Conservation (phyloP, 2,888 invertebrate species). For the Colostygia pectinataria region DNA sequence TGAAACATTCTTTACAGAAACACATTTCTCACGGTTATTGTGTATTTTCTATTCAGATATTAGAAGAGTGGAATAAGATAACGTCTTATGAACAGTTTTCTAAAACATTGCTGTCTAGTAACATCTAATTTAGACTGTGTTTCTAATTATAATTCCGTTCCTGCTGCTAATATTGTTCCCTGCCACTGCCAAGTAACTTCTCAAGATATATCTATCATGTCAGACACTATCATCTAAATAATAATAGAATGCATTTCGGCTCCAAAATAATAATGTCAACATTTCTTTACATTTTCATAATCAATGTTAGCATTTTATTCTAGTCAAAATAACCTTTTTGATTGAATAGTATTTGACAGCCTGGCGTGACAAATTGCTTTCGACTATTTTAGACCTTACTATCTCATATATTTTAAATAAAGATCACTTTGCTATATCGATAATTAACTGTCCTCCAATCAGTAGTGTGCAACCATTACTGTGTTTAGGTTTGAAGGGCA, state of each 20-base stretch:
- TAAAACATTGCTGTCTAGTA: constrained; percentile 14
- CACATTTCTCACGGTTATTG: constrained; percentile 15
- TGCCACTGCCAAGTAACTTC: too few relatives aligned
- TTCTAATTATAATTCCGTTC: constrained; percentile 4
- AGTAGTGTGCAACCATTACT: too few relatives aligned
- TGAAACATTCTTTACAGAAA: constrained; percentile 5
- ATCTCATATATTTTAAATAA: too few relatives aligned
- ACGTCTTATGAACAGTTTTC: constrained; percentile 1
- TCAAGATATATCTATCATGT: too few relatives aligned
- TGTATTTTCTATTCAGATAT: constrained; percentile 9
- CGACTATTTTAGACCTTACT: constrained; percentile 14
- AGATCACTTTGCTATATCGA: too few relatives aligned
- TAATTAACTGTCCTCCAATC: too few relatives aligned
- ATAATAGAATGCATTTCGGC: too few relatives aligned
- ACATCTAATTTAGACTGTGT: background rate
- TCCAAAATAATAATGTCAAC: too few relatives aligned
- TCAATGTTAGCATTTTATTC: constrained; percentile 2
- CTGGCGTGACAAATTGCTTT: constrained; percentile 24
- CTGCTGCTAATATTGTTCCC: background rate
- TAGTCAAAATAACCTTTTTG: constrained; percentile 16
- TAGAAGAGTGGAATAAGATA: constrained; percentile 13
- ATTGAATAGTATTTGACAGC: constrained; percentile 25
- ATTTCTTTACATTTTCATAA: constrained; percentile 9
- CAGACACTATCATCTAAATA: too few relatives aligned
- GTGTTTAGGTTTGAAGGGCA: too few relatives aligned